These are phyloP conservation scores for Porites evermanni DNA, from an alignment of 92 coral and sea anemone genomes.

Conservation along the genomic window DNA sequence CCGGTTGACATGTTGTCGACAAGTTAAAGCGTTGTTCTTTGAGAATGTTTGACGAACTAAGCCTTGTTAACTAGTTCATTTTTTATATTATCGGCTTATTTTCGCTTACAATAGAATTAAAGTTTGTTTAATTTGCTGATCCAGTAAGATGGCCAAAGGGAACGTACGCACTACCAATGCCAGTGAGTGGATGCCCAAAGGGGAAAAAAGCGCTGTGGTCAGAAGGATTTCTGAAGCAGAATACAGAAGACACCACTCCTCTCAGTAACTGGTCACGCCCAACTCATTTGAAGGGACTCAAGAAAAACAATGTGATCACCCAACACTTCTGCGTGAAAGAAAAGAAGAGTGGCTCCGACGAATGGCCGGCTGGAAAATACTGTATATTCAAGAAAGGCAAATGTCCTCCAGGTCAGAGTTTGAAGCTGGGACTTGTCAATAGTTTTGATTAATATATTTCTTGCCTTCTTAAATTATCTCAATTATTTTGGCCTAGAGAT, in stretches of 20 bases:
- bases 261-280: constrained; percentile 49
- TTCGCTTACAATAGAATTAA: not conserved
- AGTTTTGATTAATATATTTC: not conserved
- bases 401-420: constrained; percentile 50
- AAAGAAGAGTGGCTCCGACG: constrained; percentile 23
- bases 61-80: too few species aligned
- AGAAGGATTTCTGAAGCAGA: constrained; percentile 50
- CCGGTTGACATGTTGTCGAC: too few species aligned
- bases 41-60: too few species aligned
- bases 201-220: constrained; percentile 43
- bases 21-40: too few species aligned
- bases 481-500: too few species aligned
- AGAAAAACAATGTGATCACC: constrained; percentile 41
- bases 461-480: too few species aligned
- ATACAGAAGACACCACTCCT: constrained; percentile 65
- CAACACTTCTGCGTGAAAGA: constrained; percentile 66
- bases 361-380: constrained; percentile 68
- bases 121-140: not conserved
- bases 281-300: constrained; percentile 54
- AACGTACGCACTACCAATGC: constrained; percentile 61
- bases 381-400: constrained; percentile 56
- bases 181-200: constrained; percentile 63
- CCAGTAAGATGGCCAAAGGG: constrained; percentile 60
- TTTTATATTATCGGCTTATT: not conserved
- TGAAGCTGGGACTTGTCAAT: not conserved